These are phyloP conservation scores for Tenthredo amoena DNA, from an alignment of 2,888 invertebrate genomes.

Conservation along the genomic window DNA sequence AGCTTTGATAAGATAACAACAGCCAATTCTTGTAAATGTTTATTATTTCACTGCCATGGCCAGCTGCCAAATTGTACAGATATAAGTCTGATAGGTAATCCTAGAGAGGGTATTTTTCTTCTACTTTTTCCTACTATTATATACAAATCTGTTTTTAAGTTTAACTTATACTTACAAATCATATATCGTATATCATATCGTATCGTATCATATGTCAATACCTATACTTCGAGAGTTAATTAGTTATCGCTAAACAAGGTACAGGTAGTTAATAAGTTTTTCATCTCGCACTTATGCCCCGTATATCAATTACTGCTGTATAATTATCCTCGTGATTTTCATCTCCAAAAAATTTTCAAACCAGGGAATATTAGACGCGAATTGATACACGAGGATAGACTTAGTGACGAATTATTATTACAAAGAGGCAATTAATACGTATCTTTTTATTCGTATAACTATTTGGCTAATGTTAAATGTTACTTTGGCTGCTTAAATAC, in stretches of 20 bases:
- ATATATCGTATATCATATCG: not conserved
- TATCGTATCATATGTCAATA: not conserved
- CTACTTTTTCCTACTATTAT: not conserved
- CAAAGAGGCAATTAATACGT: constrained; percentile 26
- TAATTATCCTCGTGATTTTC: not conserved
- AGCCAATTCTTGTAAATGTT: constrained; percentile 19
- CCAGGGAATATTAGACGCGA: not conserved
- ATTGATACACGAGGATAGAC: constrained; percentile 17
- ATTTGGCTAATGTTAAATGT: constrained; percentile 55
- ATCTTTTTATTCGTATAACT: constrained; percentile 1
- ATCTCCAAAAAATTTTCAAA: not conserved
- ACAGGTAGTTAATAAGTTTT: constrained; percentile 34
- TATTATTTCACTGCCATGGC: not conserved
- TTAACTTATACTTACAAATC: not conserved
- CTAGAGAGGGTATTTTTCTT: constrained; percentile 10
- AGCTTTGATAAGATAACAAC: not conserved
- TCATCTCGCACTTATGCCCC: not conserved
- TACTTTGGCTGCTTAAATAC: constrained; percentile 66
- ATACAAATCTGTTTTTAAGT: constrained; percentile 1
- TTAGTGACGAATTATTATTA: not conserved
- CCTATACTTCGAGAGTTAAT: not conserved
- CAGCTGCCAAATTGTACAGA: not conserved
- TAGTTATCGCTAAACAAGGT: constrained; percentile 41
- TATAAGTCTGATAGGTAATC: not conserved
- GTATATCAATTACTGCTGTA: not conserved